Percentiles rank a stretch among this genome's conserved stretches.
Evolutionary conservation across 2,888 invertebrate species (phyloP).

Genomic region (Zygaena filipendulae): DNA sequence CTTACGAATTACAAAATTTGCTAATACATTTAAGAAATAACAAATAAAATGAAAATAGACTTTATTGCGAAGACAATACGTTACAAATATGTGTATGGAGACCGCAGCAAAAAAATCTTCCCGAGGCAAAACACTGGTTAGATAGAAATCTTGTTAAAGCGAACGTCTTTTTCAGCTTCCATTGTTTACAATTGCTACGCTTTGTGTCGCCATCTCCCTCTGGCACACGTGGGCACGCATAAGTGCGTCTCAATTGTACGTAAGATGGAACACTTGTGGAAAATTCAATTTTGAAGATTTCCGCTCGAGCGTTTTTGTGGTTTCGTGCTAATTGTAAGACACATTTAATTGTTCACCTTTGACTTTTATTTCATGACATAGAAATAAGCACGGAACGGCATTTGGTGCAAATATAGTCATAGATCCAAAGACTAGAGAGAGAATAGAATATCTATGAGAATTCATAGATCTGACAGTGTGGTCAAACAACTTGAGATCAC

Average conservation of each 20-base stretch:
- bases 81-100: background rate
- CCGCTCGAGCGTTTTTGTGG: constrained; percentile 34
- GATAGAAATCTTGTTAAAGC: constrained; percentile 65
- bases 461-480: too few relatives aligned
- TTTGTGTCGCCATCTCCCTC: constrained; percentile 41
- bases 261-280: constrained; percentile 28
- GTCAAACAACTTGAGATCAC: too few relatives aligned
- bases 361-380: too few relatives aligned
- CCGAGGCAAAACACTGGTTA: constrained; percentile 53
- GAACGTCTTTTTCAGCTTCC: constrained; percentile 65
- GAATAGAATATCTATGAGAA: too few relatives aligned
- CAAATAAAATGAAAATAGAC: too few relatives aligned
- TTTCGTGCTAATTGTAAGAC: too few relatives aligned
- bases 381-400: too few relatives aligned
- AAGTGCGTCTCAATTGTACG: constrained; percentile 27
- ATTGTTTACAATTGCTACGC: constrained; percentile 66
- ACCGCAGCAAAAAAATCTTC: constrained; percentile 20
- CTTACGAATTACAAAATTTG: constrained; percentile 30
- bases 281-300: constrained; percentile 55
- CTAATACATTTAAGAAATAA: background rate
- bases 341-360: too few relatives aligned
- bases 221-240: constrained; percentile 16
- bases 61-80: background rate
- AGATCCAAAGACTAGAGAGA: too few relatives aligned
- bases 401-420: too few relatives aligned